Percentiles rank a stretch among this genome's conserved stretches.
phyloP scores from a whole-genome alignment of 2,888 invertebrate genomes.

The Carabus problematicus region DNA sequence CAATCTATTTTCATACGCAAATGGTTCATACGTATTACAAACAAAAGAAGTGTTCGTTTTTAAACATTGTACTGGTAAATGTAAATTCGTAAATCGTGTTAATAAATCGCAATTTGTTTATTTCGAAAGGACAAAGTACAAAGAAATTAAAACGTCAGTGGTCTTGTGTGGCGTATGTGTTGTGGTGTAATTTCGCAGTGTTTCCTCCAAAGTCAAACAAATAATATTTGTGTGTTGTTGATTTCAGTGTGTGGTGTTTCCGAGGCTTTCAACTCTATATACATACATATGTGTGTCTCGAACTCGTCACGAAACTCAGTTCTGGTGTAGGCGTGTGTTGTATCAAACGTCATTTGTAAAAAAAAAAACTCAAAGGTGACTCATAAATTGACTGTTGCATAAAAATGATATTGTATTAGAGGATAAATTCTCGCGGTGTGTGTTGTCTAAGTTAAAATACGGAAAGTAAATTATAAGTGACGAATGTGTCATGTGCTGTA shows the following conservation, averaged over 20 bases:
- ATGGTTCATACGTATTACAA: conserved; percentile 24
- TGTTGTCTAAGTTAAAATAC: not conserved
- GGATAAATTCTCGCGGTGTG: no score
- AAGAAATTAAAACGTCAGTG: conserved; percentile 24
- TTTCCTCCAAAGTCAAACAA: conserved; percentile 16
- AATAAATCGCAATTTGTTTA: conserved; percentile 6
- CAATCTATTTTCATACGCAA: conserved; percentile 22
- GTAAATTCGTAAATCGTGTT: conserved; percentile 8
- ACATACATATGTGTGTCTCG: no score
- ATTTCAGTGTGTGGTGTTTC: conserved; percentile 41
- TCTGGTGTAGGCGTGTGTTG: conserved; percentile 39
- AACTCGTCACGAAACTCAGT: conserved; percentile 11
- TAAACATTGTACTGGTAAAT: conserved; percentile 19
- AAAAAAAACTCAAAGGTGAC: conserved; percentile 40
- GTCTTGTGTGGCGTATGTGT: no score
- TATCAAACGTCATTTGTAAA: conserved; percentile 38
- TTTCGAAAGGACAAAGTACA: conserved; percentile 27
- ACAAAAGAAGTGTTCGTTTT: conserved; percentile 23
- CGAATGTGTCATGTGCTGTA: not conserved
- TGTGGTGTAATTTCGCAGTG: conserved; percentile 16
- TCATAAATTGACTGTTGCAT: conserved; percentile 33
- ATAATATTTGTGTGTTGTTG: conserved; percentile 34
- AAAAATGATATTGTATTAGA: conserved; percentile 31
- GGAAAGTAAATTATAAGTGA: no score
- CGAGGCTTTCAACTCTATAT: conserved; percentile 40